Evolutionary conservation across 2,888 invertebrate genomes (phyloP).

Genomic region (Orthonychiurus folsomi): DNA sequence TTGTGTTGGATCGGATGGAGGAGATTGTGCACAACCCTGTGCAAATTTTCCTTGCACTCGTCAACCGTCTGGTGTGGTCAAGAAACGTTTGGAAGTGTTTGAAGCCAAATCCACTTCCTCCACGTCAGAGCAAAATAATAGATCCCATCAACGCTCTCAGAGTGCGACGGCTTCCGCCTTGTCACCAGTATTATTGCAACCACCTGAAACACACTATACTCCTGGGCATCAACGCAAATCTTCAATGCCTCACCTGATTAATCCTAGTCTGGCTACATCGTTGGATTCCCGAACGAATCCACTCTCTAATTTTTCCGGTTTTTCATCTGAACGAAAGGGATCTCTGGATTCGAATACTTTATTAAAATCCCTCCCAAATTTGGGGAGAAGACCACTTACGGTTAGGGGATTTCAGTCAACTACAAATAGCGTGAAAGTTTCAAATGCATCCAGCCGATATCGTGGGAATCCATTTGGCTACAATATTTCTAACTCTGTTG

Average conservation of each 20-base stretch:
- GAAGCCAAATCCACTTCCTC: conserved; percentile 62
- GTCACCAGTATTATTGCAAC: conserved; percentile 22
- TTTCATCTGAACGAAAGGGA: conserved; percentile 31
- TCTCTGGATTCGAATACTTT: conserved; percentile 36
- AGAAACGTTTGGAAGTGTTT: conserved; percentile 77
- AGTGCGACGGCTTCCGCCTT: conserved; percentile 33
- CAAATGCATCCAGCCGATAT: conserved; percentile 21
- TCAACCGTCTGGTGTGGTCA: conserved; percentile 52
- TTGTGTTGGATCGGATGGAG: neutral
- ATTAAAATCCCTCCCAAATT: conserved; percentile 33
- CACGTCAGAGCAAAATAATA: conserved; percentile 22
- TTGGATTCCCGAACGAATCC: conserved; percentile 11
- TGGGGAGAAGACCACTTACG: conserved; percentile 29
- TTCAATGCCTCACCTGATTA: conserved; percentile 37
- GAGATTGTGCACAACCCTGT: neutral
- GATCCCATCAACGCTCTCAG: conserved; percentile 38
- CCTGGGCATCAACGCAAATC: conserved; percentile 35
- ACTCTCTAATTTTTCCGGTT: conserved; percentile 5
- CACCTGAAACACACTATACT: conserved; percentile 19
- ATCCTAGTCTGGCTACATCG: conserved; percentile 3
- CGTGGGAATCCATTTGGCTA: conserved; percentile 17
- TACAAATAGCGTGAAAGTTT: conserved; percentile 25
- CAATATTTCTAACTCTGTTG: conserved; percentile 23
- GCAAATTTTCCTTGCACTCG: neutral
- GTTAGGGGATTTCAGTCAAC: conserved; percentile 37